Base-by-base conservation (phyloP, 2,113 vertebrate genomes). In the Brachypodius melanocephalos region DNA sequence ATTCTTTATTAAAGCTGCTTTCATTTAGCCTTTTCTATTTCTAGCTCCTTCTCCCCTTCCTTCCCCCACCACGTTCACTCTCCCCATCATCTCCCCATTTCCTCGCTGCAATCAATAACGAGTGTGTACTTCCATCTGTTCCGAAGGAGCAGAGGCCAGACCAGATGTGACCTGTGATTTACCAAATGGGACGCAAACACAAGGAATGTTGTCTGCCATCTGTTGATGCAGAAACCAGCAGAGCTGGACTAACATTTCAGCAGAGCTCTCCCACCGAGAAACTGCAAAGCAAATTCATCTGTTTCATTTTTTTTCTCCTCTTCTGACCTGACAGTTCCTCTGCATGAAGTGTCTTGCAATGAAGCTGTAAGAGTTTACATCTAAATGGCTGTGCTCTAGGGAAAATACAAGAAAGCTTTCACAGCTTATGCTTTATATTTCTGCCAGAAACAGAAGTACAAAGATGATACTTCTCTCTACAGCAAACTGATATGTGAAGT, bases 151-250 rank as follows among this genome's bases (percentile, higher is more conserved):
- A 75, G 95, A 97, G 97, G 90, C 97, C 95, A 89, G 95, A 93
- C 97, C 98, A 98, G 98, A 98, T 98, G 98, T 98, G 96, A 97
- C 97, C 97, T 94, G 97, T 97, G 96, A 97, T 98, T 98, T 98
- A 97, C 97, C 95, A 96, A 97, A 97, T 94, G 88, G 95, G 93
- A 98, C 87, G 58, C 88, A 97, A 98, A 97, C 90, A 95, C 94
- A 90, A 96, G 86, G 96, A 98, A 98, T 94, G 93, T 95, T 97
- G 77, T 96, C 94, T 97, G 87, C 98, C 98, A 98, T 98, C 98
- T 99, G 98, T 98, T 98, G 97, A 96, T 96, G 78, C 84, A 95
- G 96, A 97, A 97, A 98, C 96, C 97, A 97, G 94, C 90, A 95
- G 96, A 95, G 87, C 88, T 94, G 65, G 95, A 81, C 94, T 98